Evolutionary conservation across 2,888 invertebrate species (phyloP).

Genomic region (Temnothorax unifasciatus): DNA sequence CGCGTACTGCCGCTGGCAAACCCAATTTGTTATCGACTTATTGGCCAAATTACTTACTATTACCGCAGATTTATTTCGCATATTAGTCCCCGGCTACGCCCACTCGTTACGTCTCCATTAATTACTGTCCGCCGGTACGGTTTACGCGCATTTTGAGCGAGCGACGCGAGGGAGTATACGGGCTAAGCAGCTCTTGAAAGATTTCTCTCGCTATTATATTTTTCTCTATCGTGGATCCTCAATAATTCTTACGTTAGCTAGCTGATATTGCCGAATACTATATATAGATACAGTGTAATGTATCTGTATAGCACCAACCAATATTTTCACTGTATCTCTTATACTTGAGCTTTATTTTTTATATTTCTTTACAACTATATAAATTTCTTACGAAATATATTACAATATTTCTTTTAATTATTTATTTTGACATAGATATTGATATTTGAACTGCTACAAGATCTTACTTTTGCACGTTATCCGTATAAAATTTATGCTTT

Average conservation of each 20-base stretch:
- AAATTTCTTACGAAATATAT: neutral
- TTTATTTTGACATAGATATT: neutral
- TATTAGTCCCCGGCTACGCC: slow-evolving; percentile 83
- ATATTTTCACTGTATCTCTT: neutral
- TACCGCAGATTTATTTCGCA: slow-evolving; percentile 86
- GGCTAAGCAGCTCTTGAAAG: slow-evolving; percentile 32
- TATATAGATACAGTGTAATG: neutral
- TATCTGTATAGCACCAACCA: no score
- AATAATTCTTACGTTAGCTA: slow-evolving; percentile 6
- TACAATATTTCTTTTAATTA: neutral
- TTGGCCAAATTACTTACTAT: slow-evolving; percentile 86
- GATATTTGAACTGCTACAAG: neutral
- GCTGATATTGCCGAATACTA: neutral
- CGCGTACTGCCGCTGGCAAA: slow-evolving; percentile 83
- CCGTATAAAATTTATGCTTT: neutral
- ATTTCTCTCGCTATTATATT: slow-evolving; percentile 17
- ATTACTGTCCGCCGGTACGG: slow-evolving; percentile 76
- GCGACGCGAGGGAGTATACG: slow-evolving; percentile 28
- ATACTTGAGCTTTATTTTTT: neutral
- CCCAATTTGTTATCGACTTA: slow-evolving; percentile 86
- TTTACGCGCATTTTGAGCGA: slow-evolving; percentile 59
- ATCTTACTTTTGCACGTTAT: neutral
- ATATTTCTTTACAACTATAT: neutral
- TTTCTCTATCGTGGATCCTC: neutral
- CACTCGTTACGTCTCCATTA: slow-evolving; percentile 84